These are phyloP conservation scores for Enhydra lutris DNA, from an alignment of 2,113 vertebrate species.

Conservation along the genomic window DNA sequence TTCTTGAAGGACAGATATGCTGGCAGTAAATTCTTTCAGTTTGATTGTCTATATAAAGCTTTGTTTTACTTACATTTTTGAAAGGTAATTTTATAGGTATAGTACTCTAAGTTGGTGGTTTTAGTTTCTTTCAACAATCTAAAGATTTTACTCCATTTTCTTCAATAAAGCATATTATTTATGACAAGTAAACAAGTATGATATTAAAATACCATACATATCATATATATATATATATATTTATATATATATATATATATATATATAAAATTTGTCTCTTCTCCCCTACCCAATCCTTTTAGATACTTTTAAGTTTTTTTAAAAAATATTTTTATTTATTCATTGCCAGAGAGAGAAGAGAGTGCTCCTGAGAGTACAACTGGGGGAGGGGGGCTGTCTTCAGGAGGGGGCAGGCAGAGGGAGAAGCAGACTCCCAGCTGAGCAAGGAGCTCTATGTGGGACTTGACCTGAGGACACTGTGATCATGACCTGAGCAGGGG, in stretches of 20 bases:
- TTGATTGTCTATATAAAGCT: not conserved
- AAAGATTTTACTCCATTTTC: not conserved
- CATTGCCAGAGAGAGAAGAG: no score
- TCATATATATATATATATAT: not conserved
- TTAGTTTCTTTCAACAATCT: not conserved
- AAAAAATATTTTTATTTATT: no score
- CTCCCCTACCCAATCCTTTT: not conserved
- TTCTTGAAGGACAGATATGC: not conserved
- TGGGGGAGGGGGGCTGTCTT: no score
- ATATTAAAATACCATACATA: no score
- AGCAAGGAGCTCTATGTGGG: no score
- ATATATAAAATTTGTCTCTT: not conserved
- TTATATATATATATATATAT: not conserved
- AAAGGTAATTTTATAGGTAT: not conserved
- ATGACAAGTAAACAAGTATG: no score
- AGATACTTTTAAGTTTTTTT: not conserved
- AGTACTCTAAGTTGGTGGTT: not conserved
- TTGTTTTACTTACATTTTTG: not conserved
- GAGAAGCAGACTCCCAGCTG: no score
- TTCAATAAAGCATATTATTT: not conserved
- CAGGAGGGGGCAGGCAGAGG: no score
- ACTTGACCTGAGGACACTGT: no score
- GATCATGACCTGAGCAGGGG: no score
- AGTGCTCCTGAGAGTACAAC: no score
- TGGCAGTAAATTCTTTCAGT: not conserved